Percentiles rank a stretch among this genome's conserved stretches.
Evolutionary conservation across 2,888 invertebrate genomes (phyloP).

Genomic region (Cerastis rubricosa): DNA sequence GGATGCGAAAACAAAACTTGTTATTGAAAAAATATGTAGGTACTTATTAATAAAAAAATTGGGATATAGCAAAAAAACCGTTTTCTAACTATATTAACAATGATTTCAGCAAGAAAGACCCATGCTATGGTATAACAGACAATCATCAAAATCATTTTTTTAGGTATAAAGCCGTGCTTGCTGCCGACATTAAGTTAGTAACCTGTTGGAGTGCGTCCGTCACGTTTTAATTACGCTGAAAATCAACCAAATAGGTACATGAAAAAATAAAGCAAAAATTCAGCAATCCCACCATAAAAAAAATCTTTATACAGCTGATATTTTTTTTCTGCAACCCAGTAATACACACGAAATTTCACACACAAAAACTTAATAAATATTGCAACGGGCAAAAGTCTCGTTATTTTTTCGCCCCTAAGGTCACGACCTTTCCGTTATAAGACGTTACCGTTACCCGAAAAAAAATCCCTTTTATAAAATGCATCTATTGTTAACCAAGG

Average conservation of each 20-base stretch:
- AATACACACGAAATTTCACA: constrained; percentile 34
- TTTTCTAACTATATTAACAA: neutral
- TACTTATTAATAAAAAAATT: too few species aligned
- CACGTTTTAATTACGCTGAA: neutral
- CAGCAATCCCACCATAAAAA: neutral
- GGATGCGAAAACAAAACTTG: too few species aligned
- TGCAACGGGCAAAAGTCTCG: constrained; percentile 42
- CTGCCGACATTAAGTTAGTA: neutral
- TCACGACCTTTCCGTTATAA: constrained; percentile 53
- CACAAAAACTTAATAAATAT: constrained; percentile 57
- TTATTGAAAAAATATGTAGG: too few species aligned
- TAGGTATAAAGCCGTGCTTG: neutral
- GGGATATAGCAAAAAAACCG: too few species aligned
- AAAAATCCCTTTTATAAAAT: constrained; percentile 49
- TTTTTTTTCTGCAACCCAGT: constrained; percentile 10
- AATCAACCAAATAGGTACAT: neutral
- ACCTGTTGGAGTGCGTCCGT: neutral
- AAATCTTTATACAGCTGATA: neutral
- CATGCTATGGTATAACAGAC: too few species aligned
- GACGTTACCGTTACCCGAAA: constrained; percentile 52
- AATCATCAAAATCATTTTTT: neutral
- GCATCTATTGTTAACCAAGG: constrained; percentile 55
- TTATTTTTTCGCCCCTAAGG: constrained; percentile 47
- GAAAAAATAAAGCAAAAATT: neutral
- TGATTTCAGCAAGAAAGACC: too few species aligned